Conservation (phyloP, 2,797 vertebrate genomes). For the Sphaeramia orbicularis region DNA sequence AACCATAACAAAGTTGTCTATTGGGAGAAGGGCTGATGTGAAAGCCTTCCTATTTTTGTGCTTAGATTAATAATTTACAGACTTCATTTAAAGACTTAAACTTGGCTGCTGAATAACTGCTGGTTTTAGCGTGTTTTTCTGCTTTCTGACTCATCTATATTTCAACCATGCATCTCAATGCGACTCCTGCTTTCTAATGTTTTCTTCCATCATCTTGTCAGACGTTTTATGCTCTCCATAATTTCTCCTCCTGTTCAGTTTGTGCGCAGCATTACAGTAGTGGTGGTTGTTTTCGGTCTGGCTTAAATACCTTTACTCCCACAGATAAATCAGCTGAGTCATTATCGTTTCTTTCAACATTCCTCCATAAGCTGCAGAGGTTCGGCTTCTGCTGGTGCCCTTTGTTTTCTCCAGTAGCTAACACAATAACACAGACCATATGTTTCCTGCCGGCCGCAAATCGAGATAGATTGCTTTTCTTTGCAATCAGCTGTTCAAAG, state of each 20-base stretch:
- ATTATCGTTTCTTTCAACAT: constrained; percentile 44
- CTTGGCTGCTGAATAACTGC: background rate
- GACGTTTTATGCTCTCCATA: constrained; percentile 11
- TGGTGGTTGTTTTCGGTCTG: constrained; percentile 50
- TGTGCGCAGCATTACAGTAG: constrained; percentile 32
- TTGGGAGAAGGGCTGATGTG: background rate
- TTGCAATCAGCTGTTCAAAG: constrained; percentile 56
- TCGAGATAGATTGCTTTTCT: constrained; percentile 50
- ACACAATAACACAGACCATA: constrained; percentile 54
- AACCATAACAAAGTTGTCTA: background rate
- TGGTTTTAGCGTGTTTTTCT: constrained; percentile 7
- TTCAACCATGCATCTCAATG: background rate
- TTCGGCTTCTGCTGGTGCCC: constrained; percentile 36
- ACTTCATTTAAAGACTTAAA: background rate
- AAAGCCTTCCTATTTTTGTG: background rate
- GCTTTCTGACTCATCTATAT: constrained; percentile 19
- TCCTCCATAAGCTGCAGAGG: constrained; percentile 36
- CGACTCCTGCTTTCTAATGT: constrained; percentile 23
- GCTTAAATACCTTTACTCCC: constrained; percentile 42
- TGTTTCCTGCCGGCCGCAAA: constrained; percentile 51
- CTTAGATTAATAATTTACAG: background rate
- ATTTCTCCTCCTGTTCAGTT: constrained; percentile 23
- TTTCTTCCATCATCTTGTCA: constrained; percentile 23
- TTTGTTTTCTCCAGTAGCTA: constrained; percentile 49
- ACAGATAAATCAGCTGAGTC: constrained; percentile 53